Conservation (phyloP, 2,797 vertebrate genomes). For the Masticophis lateralis region DNA sequence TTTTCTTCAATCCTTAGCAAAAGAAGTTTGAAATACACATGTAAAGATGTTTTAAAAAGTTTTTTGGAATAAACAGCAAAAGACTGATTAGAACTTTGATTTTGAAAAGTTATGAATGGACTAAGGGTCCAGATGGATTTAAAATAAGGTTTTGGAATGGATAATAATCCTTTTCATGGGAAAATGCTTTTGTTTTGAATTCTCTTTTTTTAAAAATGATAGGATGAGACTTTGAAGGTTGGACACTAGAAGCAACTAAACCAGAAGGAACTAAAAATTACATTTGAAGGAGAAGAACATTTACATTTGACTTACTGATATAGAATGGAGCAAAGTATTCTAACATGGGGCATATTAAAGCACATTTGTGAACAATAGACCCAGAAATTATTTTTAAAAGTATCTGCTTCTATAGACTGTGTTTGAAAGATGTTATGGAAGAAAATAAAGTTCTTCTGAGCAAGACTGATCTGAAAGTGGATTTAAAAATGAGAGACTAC, state of each 20-base stretch:
- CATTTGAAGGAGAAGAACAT: not conserved
- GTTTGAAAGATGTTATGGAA: not conserved
- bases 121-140: not conserved
- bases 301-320: not conserved
- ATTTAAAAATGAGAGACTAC: not conserved
- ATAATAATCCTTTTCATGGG: not conserved
- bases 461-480: not conserved
- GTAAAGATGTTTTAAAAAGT: not conserved
- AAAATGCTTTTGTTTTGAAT: not conserved
- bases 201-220: not conserved
- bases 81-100: not conserved
- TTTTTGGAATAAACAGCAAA: not conserved
- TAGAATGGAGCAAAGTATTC: not conserved
- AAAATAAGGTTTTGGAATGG: not conserved
- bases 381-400: not conserved
- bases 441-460: not conserved
- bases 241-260: not conserved
- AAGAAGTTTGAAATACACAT: not conserved
- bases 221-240: not conserved
- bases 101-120: not conserved
- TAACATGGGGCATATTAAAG: not conserved
- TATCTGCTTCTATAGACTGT: not conserved
- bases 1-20: not conserved
- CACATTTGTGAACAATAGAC: not conserved
- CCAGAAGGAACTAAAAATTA: not conserved